These are phyloP conservation scores for Lysiphlebus fabarum DNA, from an alignment of 1,140 invertebrate genomes.

Conservation along the genomic window DNA sequence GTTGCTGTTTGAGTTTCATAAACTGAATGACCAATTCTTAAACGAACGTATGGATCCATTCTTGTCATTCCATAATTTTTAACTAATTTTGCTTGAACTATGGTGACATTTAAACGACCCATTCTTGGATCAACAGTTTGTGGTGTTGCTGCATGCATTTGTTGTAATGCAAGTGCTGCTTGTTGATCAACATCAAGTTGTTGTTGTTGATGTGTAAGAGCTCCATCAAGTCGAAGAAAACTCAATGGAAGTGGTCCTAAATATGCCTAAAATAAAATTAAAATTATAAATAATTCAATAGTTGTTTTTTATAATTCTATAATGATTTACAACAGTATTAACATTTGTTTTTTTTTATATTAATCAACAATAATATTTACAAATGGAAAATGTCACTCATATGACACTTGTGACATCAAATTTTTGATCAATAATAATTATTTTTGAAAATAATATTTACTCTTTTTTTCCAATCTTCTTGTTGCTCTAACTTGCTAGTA, in stretches of 20 bases:
- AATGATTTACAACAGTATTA: neutral
- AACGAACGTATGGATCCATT: slow-evolving; percentile 95
- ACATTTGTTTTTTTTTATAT: slow-evolving; percentile 1
- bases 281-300: slow-evolving; percentile 8
- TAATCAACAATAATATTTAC: slow-evolving; percentile 4
- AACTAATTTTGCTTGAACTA: slow-evolving; percentile 80
- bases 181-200: slow-evolving; percentile 76
- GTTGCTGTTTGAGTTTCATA: slow-evolving; percentile 93
- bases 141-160: slow-evolving; percentile 57
- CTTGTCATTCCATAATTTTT: slow-evolving; percentile 96
- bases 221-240: slow-evolving; percentile 69
- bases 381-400: slow-evolving; percentile 1
- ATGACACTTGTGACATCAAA: too few species aligned
- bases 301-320: neutral
- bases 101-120: slow-evolving; percentile 76
- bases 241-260: slow-evolving; percentile 77
- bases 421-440: neutral
- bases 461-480: slow-evolving; percentile 51
- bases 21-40: slow-evolving; percentile 86
- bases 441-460: slow-evolving; percentile 35
- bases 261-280: slow-evolving; percentile 59
- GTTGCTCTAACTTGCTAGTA: slow-evolving; percentile 36
- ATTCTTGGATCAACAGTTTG: slow-evolving; percentile 57
- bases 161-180: slow-evolving; percentile 76
- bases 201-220: slow-evolving; percentile 58